Conservation (phyloP, 37 sponge, comb jelly and placozoan species). For the Haliclona indistincta region DNA sequence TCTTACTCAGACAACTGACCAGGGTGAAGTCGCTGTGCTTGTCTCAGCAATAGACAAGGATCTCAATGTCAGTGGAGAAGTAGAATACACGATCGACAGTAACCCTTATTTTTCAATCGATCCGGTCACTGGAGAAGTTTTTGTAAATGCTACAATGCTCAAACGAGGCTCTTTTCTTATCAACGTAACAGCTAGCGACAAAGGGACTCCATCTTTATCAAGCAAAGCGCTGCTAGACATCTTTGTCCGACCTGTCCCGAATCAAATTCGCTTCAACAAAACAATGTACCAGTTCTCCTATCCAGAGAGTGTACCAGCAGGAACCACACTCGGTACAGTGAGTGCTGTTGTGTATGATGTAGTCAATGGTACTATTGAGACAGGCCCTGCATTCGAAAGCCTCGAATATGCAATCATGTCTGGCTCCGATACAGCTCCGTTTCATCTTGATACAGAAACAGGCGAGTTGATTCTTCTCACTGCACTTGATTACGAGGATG, state of each 20-base stretch:
- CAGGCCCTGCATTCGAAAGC: not conserved
- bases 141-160: conserved; percentile 1
- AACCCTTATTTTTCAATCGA: conserved; percentile 37
- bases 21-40: conserved; percentile 27
- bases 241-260: conserved; percentile 29
- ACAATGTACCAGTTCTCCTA: not conserved
- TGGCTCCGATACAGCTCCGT: not conserved
- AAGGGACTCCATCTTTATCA: conserved; percentile 16
- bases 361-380: not conserved
- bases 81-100: conserved; percentile 16
- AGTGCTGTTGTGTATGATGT: conserved; percentile 25
- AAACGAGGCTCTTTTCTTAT: not conserved
- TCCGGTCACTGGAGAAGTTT: conserved; percentile 46
- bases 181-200: conserved; percentile 45
- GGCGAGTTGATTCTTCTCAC: conserved; percentile 22
- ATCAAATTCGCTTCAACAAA: not conserved
- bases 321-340: conserved; percentile 11
- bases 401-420: conserved; percentile 10
- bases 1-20: conserved; percentile 7
- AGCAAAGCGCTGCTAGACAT: conserved; percentile 10
- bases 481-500: conserved; percentile 28
- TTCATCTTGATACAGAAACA: not conserved
- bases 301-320: conserved; percentile 11
- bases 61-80: conserved; percentile 19
- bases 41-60: conserved; percentile 53